Evolutionary conservation across 1,140 invertebrate species (phyloP), one percentile per base, ranked within the genome.

Genomic region (Sycophaga agraensis): DNA sequence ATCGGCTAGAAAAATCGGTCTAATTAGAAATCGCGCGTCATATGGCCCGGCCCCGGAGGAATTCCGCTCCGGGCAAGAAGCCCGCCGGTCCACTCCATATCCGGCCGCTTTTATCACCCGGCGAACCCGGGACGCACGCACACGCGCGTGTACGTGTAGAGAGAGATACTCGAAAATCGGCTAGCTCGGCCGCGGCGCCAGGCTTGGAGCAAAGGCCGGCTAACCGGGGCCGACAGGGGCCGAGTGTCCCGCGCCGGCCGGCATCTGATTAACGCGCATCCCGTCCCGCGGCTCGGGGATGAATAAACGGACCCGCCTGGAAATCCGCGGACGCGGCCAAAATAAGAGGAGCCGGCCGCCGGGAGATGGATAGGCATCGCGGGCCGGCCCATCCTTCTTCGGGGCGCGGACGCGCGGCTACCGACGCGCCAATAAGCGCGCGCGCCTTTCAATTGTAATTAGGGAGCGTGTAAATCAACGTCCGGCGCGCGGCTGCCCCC

Each of bases 371-470:
- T 4, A 35, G 46, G 34, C 26, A 28, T 49, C 46, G 14, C 26
- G 19, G 3, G 19, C 8, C 16, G 17, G 17, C 12, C 67, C 68
- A 68, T 71, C 64, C 60, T 73, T 75, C 69, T 71, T 70, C 35
- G 53, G 43, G 48, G n/a, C n/a, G n/a, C n/a, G n/a, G n/a, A n/a
- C n/a, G n/a, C n/a, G n/a, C n/a, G n/a, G 67, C 68, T 73, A 74
- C 72, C 66, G 75, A 74, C 69, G 70, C 70, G 66, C 70, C 75
- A 74, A 76, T 76, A 75, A 73, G 68, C 68, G 65, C 60, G 60
- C 66, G 66, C 68, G 67, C n/a, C n/a, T 74, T 77, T 75, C 73
- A 69, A 75, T 77, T 77, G 74, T 76, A 77, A 78, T 78, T 76
- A 76, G 71, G 63, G 68, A 69, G 72, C 71, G 73, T 73, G 73